Evolutionary conservation across 2,113 vertebrate species (phyloP), one percentile per base, ranked within the genome.

Genomic region (Acrocephalus arundinaceus): DNA sequence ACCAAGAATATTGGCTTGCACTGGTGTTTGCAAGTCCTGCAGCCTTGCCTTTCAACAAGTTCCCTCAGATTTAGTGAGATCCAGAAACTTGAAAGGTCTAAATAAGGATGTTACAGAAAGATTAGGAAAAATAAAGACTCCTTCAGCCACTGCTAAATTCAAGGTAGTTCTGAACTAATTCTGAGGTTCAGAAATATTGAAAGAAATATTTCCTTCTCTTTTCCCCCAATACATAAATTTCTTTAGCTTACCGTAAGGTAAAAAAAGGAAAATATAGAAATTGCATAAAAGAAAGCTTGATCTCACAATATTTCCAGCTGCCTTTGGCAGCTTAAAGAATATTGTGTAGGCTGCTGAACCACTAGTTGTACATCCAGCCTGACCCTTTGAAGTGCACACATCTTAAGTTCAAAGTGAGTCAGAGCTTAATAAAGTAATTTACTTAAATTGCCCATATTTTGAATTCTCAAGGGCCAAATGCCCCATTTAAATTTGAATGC

Each of bases 401-500:
- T 79, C 37, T 85, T 49, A 81, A 89, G 49, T 83, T 79, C 66
- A 66, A 96, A 95, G 35, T 83, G 51, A 94, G 61, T 58, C 51
- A 86, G 30, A 92, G 49, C 87, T 87, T 91, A 95, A 92, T 59
- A 83, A 91, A 87, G 49, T 46, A 49, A 84, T 96, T 95, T 92
- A 61, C 58, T 87, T 88, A 89, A 92, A 72, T 85, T 87, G 55
- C 16, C 59, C 61, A 22, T 46, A 74, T 88, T 94, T 89, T 85
- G 68, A 93, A 93, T 72, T 95, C 88, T 91, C 89, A 92, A 66
- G 70, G 57, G 83, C 48, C 81, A 91, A 94, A 55, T 0, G 0
- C 9, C 55, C 23, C 14, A 41, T 58, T 85, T 87, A 94, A 94
- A 94, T 93, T 83, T 68, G 58, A 95, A 86, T 79, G 77, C 37